A percentile compares a stretch with the other conserved stretches of the same genome.
These are phyloP conservation scores for Edolisoma coerulescens DNA, from an alignment of 2,113 vertebrate species.

Conservation along the genomic window DNA sequence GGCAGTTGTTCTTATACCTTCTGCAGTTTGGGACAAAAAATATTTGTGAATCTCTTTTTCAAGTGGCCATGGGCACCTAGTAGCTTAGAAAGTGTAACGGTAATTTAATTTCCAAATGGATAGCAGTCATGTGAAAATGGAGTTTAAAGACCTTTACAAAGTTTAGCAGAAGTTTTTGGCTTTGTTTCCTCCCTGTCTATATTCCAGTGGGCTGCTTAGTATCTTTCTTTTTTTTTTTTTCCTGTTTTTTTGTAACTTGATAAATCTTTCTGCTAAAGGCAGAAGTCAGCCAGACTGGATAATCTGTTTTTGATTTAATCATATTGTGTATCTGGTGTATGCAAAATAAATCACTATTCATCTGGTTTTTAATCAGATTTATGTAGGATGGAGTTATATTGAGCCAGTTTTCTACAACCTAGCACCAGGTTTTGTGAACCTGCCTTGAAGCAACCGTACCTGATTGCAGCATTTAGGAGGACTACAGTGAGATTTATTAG, in stretches of 20 bases:
- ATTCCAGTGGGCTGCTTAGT: background rate
- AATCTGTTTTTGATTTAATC: conserved; percentile 67
- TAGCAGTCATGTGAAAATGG: background rate
- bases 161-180: background rate
- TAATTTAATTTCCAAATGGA: background rate
- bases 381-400: background rate
- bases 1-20: background rate
- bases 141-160: background rate
- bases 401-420: background rate
- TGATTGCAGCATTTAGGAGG: background rate
- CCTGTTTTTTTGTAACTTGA: background rate
- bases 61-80: background rate
- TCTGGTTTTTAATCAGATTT: conserved; percentile 48
- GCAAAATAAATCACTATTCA: conserved; percentile 65
- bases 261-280: conserved; percentile 49
- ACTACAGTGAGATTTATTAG: background rate
- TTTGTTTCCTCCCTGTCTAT: background rate
- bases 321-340: conserved; percentile 50
- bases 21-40: background rate
- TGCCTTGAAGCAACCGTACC: background rate
- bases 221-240: background rate
- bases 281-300: conserved; percentile 58
- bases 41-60: background rate
- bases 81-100: background rate
- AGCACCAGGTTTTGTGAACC: background rate